Evolutionary conservation across 2,113 vertebrate species (phyloP).

Genomic region (Atlantisia rogersi): DNA sequence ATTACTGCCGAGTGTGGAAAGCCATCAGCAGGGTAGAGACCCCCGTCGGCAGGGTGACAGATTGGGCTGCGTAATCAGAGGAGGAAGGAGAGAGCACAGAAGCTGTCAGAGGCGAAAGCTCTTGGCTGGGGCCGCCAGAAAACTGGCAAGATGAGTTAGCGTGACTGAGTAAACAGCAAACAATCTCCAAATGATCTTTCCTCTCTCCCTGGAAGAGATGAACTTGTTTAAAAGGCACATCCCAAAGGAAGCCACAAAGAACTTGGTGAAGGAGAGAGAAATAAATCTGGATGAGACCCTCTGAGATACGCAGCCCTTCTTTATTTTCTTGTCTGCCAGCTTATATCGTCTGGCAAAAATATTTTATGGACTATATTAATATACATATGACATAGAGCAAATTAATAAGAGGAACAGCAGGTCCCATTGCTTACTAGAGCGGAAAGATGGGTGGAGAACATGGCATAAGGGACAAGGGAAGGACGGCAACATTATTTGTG

Average conservation of each 20-base stretch:
- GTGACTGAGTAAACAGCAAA: slow-evolving; percentile 81
- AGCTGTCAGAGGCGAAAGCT: slow-evolving; percentile 85
- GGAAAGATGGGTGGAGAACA: slow-evolving; percentile 69
- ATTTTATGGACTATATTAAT: slow-evolving; percentile 66
- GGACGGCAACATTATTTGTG: slow-evolving; percentile 8
- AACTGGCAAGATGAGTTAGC: slow-evolving; percentile 89
- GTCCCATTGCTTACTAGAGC: slow-evolving; percentile 66
- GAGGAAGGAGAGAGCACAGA: slow-evolving; percentile 87
- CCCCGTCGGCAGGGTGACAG: slow-evolving; percentile 95
- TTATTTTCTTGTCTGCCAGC: slow-evolving; percentile 53
- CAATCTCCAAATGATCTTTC: slow-evolving; percentile 79
- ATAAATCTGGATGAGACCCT: slow-evolving; percentile 54
- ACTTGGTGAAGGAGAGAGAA: slow-evolving; percentile 54
- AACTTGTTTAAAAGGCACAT: slow-evolving; percentile 67
- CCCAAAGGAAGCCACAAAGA: slow-evolving; percentile 39
- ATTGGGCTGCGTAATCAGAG: slow-evolving; percentile 94
- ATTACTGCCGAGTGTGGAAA: slow-evolving; percentile 97
- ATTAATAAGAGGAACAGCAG: slow-evolving; percentile 72
- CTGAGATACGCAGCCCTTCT: slow-evolving; percentile 18
- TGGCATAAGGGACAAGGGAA: slow-evolving; percentile 63
- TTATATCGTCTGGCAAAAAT: slow-evolving; percentile 58
- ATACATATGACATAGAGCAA: slow-evolving; percentile 69
- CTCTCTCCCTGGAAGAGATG: slow-evolving; percentile 59
- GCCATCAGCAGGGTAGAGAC: slow-evolving; percentile 93
- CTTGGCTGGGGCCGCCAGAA: slow-evolving; percentile 93